Conservation (phyloP, 2,888 invertebrate genomes). For the Hydroisotoma schaefferi region DNA sequence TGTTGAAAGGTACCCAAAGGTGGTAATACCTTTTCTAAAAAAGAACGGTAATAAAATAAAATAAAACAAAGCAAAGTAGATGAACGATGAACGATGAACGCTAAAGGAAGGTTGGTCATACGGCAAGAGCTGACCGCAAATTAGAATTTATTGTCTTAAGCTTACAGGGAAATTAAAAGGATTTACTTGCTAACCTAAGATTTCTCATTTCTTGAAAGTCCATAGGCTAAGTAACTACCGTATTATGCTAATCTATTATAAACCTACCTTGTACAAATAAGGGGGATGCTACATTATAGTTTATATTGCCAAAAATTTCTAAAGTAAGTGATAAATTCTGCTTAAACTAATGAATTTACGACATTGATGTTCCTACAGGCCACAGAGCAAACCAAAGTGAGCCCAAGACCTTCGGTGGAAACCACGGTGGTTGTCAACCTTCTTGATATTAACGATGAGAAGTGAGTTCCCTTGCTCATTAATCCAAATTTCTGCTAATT, state of each 20-base stretch:
- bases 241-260: no score
- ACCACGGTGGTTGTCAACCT: slow-evolving; percentile 76
- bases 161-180: no score
- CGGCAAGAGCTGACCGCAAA: background rate
- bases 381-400: slow-evolving; percentile 62
- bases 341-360: background rate
- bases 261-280: no score
- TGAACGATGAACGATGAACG: no score
- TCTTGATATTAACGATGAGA: slow-evolving; percentile 79
- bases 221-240: no score
- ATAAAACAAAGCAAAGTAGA: no score
- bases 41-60: no score
- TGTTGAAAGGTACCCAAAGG: no score
- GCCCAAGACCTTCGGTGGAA: slow-evolving; percentile 71
- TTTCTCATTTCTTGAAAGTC: background rate
- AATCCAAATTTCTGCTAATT: slow-evolving; percentile 68
- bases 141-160: background rate
- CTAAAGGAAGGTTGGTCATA: background rate
- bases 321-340: no score
- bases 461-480: slow-evolving; percentile 12
- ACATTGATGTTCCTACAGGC: slow-evolving; percentile 49
- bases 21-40: no score
- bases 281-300: no score
- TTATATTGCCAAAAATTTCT: no score
- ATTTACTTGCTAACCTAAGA: slow-evolving; percentile 3